phyloP scores from a whole-genome alignment of 2,888 invertebrate species.

The Tryphoninae sp. region DNA sequence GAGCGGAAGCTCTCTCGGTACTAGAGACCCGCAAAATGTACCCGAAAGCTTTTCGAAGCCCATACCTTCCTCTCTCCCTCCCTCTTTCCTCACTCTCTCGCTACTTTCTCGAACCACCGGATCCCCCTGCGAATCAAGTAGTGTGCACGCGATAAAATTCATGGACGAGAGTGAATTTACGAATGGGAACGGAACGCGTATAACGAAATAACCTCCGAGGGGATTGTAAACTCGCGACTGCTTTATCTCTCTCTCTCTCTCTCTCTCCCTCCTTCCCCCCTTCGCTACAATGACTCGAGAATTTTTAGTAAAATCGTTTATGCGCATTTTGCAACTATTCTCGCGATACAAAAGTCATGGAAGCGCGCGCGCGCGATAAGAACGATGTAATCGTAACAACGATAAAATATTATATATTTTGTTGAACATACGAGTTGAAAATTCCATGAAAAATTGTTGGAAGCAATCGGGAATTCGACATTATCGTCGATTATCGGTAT shows the following conservation, averaged over 20 bases:
- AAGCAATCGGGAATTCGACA: slow-evolving; percentile 20
- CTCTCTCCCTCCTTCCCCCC: background rate
- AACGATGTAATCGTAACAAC: background rate
- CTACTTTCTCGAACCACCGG: slow-evolving; percentile 40
- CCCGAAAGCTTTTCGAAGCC: slow-evolving; percentile 30
- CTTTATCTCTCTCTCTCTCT: background rate
- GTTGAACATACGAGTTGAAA: background rate
- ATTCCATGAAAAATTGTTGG: slow-evolving; percentile 10
- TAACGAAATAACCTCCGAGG: slow-evolving; percentile 36
- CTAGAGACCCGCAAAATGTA: slow-evolving; percentile 26
- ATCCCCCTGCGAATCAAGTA: slow-evolving; percentile 49
- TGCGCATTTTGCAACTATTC: background rate
- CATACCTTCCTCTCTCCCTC: background rate
- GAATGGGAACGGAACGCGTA: slow-evolving; percentile 18
- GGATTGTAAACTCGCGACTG: background rate
- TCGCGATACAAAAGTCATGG: background rate
- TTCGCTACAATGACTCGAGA: background rate
- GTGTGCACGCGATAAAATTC: slow-evolving; percentile 57
- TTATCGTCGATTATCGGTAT: slow-evolving; percentile 30
- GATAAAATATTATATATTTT: background rate
- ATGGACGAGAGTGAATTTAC: slow-evolving; percentile 44
- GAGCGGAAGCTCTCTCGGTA: slow-evolving; percentile 7
- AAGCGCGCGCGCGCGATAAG: too few relatives aligned
- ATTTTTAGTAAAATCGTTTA: slow-evolving; percentile 4
- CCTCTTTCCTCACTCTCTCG: slow-evolving; percentile 6